Conservation (phyloP, 2,888 invertebrate genomes). For the Odontocerum albicorne region DNA sequence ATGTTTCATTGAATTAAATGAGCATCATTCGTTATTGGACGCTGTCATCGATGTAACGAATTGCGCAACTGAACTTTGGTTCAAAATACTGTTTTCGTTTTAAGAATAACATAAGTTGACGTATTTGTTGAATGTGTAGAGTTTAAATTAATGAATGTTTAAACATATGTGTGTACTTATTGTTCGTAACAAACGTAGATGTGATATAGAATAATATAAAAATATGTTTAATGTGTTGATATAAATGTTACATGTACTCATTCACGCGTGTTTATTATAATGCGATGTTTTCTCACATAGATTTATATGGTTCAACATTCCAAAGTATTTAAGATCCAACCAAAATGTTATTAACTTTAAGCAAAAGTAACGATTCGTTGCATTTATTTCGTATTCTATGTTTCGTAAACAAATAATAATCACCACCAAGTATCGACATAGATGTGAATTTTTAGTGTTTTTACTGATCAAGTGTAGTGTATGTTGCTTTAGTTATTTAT, state of each 20-base stretch:
- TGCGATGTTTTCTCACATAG: no score
- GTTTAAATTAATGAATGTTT: conserved; percentile 25
- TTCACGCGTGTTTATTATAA: background rate
- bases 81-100: conserved; percentile 2
- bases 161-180: conserved; percentile 29
- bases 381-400: background rate
- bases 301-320: no score
- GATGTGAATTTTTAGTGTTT: conserved; percentile 18
- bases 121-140: conserved; percentile 27
- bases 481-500: conserved; percentile 19
- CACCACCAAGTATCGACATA: conserved; percentile 15
- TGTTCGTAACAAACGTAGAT: conserved; percentile 30
- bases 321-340: conserved; percentile 12
- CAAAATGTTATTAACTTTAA: background rate
- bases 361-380: background rate
- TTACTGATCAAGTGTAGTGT: conserved; percentile 20
- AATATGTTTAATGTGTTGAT: conserved; percentile 18
- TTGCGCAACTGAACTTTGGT: background rate
- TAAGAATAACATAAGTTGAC: conserved; percentile 1
- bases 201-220: conserved; percentile 27
- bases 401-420: background rate
- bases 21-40: no score
- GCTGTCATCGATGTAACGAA: conserved; percentile 1
- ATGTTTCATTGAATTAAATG: no score
- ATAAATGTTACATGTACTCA: conserved; percentile 21